Evolutionary conservation across 2,797 vertebrate species (phyloP), one percentile per base, ranked within the genome.

Genomic region (Hypotaenidia philippensis): DNA sequence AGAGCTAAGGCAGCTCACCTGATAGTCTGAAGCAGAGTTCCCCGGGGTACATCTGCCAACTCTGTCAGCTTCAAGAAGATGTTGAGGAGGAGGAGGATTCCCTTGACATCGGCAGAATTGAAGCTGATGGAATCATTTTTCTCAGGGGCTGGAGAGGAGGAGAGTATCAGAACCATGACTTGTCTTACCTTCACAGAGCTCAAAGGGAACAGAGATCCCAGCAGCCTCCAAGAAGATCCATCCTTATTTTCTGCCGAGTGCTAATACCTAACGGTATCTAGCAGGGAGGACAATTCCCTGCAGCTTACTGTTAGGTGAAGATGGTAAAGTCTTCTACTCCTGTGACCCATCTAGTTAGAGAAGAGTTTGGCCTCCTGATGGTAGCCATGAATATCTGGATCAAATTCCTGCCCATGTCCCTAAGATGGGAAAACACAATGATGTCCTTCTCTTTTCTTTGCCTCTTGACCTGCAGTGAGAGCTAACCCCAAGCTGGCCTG

Each of bases 1-100:
- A 69, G 15, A 16, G 25, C 61, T 69, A 41, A 49, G 31, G 50
- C 22, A 89, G 45, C 93, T 97, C 89, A 96, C 95, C 94, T 95
- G 82, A 96, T 94, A 83, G 97, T 92, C 88, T 89, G 91, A 44
- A 80, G 61, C 45, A 91, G 61, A 59, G 77, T 41, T 60, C 83
- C 96, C 69, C 0, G 41, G 85, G 41, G 91, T 40, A 97, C 80
- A 85, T 92, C 86, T 81, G 91, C 93, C 56, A 89, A 88, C 72
- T 98, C 96, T 71, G 96, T 69, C 82, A 97, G 89, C 85, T 97
- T 97, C 75, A 95, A 93, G 22, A 97, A 69, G 52, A 94, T 85
- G 89, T 96, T 93, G 94, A 97, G 96, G 57, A 97, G 64, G 45
- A 97, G 61, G 45, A 97, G 79, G 50, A 95, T 95, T 61, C 90